phyloP scores from a whole-genome alignment of 2,888 invertebrate species.

The Acronicta leporina region DNA sequence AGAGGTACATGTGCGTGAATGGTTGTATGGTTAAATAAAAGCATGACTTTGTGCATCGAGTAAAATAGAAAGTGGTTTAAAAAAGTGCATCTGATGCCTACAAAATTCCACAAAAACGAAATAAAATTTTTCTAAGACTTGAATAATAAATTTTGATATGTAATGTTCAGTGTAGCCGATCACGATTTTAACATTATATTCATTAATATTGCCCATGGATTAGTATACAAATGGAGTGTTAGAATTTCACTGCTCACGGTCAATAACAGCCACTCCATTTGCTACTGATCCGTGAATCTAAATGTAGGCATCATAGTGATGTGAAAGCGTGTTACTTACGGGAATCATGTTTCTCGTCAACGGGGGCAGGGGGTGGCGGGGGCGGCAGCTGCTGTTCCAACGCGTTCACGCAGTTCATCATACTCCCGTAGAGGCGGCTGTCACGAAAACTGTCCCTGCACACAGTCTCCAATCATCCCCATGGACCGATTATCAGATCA shows the following conservation, averaged over 20 bases:
- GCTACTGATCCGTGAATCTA: conserved; percentile 1
- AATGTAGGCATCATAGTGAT: conserved; percentile 43
- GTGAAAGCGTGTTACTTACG: conserved; percentile 73
- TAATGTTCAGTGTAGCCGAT: conserved; percentile 7
- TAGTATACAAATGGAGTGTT: conserved; percentile 8
- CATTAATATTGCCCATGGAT: conserved; percentile 15
- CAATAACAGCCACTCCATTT: conserved; percentile 14
- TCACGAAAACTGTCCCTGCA: conserved; percentile 96
- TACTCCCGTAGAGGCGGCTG: conserved; percentile 97
- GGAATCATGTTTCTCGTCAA: conserved; percentile 86
- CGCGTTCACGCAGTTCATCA: conserved; percentile 98
- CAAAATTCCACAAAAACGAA: conserved; percentile 9
- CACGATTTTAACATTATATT: background rate
- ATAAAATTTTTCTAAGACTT: background rate
- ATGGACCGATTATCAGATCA: conserved; percentile 35
- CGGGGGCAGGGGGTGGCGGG: conserved; percentile 85
- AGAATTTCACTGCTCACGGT: background rate
- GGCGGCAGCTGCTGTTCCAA: conserved; percentile 96
- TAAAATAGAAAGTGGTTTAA: conserved; percentile 15
- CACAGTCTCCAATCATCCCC: conserved; percentile 70
- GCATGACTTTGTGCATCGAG: conserved; percentile 17
- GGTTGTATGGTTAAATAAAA: conserved; percentile 20
- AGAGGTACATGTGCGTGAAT: conserved; percentile 18
- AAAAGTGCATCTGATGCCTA: conserved; percentile 30
- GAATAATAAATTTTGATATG: background rate